Percentiles rank a stretch among this genome's conserved stretches.
Conservation (phyloP, 2,797 vertebrate species). For the Adrianichthys oophorus region DNA sequence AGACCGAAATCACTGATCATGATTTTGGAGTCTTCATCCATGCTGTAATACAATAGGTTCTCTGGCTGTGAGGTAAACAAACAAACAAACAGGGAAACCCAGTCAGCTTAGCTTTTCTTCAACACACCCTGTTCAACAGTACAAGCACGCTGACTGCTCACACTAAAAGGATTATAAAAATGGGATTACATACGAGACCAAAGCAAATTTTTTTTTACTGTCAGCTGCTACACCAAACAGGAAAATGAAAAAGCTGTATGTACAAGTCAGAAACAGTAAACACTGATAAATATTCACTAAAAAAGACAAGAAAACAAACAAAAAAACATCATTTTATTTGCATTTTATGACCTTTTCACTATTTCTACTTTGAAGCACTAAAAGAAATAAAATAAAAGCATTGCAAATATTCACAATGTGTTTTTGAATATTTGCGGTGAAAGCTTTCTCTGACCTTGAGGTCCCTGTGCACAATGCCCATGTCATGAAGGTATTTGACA, state of each 20-base stretch:
- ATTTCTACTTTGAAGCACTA: neutral
- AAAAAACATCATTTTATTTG: too few species aligned
- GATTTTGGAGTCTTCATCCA: constrained; percentile 97
- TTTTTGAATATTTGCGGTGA: too few species aligned
- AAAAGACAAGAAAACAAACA: too few species aligned
- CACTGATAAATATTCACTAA: too few species aligned
- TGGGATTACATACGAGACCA: neutral
- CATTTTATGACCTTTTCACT: too few species aligned
- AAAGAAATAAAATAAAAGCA: too few species aligned
- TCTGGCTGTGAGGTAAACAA: constrained; percentile 81
- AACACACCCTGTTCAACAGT: neutral
- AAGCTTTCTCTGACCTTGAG: constrained; percentile 84
- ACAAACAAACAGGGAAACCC: neutral
- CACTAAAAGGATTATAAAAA: constrained; percentile 2
- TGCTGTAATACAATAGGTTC: constrained; percentile 95
- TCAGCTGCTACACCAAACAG: neutral
- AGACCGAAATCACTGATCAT: constrained; percentile 99
- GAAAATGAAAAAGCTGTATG: neutral
- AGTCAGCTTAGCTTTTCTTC: neutral
- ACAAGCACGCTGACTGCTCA: neutral
- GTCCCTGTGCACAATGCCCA: constrained; percentile 95
- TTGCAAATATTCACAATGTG: too few species aligned
- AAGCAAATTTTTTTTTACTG: constrained; percentile 5
- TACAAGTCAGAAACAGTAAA: too few species aligned
- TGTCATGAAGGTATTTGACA: constrained; percentile 94